A percentile compares a stretch with the other conserved stretches of the same genome.
Evolutionary conservation across 1,140 invertebrate genomes (phyloP).

Genomic region (Sarcophaga peregrina): DNA sequence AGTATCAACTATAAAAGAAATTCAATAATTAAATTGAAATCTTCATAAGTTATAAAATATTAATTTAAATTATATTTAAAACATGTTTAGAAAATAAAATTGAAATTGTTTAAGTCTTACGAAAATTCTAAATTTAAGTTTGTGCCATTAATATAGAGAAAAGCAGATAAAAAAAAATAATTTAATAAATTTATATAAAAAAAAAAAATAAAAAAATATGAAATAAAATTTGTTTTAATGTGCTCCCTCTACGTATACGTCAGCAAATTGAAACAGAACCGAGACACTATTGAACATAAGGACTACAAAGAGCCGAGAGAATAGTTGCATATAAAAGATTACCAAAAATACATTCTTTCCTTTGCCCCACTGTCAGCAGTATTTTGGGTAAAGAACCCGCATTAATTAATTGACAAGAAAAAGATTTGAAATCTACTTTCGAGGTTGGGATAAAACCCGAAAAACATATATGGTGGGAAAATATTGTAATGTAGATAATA

Average conservation of each 20-base stretch:
- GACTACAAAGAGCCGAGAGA: no score
- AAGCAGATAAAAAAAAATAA: neutral
- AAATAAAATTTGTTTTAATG: neutral
- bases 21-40: neutral
- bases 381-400: no score
- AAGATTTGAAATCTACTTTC: no score
- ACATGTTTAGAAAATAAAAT: conserved; percentile 23
- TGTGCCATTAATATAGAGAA: conserved; percentile 41
- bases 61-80: conserved; percentile 28
- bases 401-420: no score
- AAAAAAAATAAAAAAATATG: neutral
- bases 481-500: no score
- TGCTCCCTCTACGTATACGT: no score
- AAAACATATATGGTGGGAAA: no score
- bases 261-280: neutral
- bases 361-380: no score
- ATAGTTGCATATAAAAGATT: no score
- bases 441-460: no score
- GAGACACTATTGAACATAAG: neutral
- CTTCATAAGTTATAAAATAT: neutral
- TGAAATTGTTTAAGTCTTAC: neutral
- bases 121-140: conserved; percentile 1
- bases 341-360: no score
- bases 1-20: neutral
- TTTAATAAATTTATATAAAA: conserved; percentile 2